Base-by-base conservation (phyloP, 2,888 invertebrate genomes). In the Protula sp. region DNA sequence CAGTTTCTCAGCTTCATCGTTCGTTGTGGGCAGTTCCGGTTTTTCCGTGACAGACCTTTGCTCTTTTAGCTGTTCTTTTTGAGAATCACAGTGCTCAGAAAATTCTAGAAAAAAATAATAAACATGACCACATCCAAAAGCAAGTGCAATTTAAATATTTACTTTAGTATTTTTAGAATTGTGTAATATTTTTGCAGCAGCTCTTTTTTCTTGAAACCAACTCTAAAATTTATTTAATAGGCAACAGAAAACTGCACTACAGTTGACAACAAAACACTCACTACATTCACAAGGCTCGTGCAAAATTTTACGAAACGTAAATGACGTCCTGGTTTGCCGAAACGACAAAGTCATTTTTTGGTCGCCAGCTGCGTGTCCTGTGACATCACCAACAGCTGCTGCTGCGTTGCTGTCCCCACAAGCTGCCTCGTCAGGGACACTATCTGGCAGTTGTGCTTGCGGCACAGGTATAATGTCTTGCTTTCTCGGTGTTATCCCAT, bases 301-400 rank as follows among this genome's bases (percentile, higher is more conserved):
- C 61, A 67, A 87, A 24, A 84, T 70, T 64, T 77, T 75, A 45
- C 95, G 84, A 80, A 95, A 95, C 1, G 95, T 97, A 54, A 94
- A 87, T 0, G 95, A 95, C 55, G 89, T 86, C 61, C 95, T 83
- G 1, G 67, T 66, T 26, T 68, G 73, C 62, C 80, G 66, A 9
- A 68, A 65, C 27, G 68, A 53, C n/a, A 78, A 63, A 27, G 87
- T 87, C 29, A 87, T 74, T 54, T 47, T 53, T 24, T n/a, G 31
- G 47, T 30, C 22, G 24, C 30, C 51, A 22, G 51, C 14, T 14
- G 22, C 24, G 5, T 50, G 24, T 5, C 22, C 22, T 14, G 50
- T 50, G 5, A 19, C 50, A 50, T 14, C 22, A 14, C 50, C 9
- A 5, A 24, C 22, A 50, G 5, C 29, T 26, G 5, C 72, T 31